Evolutionary conservation across 1,140 invertebrate species (phyloP).

Genomic region (Kradibia gibbosae): DNA sequence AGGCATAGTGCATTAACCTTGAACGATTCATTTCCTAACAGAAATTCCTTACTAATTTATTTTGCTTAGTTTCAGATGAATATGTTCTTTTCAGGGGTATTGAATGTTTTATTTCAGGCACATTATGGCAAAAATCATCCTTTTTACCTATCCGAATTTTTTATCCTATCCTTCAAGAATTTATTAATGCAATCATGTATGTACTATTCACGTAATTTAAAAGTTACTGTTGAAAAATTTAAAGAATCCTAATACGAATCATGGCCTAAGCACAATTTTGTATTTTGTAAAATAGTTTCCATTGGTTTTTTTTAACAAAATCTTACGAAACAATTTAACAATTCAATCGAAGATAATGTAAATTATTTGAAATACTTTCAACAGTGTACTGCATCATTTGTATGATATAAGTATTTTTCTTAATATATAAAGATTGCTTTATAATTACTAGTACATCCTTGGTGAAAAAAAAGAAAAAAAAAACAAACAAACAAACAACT

Average conservation of each 20-base stretch:
- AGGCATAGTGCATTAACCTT: slow-evolving; percentile 19
- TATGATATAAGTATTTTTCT: not conserved
- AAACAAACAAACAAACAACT: too few relatives aligned
- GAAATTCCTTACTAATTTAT: slow-evolving; percentile 63
- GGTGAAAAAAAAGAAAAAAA: not conserved
- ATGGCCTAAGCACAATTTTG: too few relatives aligned
- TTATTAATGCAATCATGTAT: slow-evolving; percentile 55
- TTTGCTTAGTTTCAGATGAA: slow-evolving; percentile 64
- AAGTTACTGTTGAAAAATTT: slow-evolving; percentile 30
- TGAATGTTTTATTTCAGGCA: slow-evolving; percentile 67
- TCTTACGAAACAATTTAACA: not conserved
- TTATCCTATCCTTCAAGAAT: slow-evolving; percentile 14
- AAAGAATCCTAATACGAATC: not conserved
- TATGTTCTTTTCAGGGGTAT: slow-evolving; percentile 64
- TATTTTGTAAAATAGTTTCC: too few relatives aligned
- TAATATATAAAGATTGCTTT: not conserved
- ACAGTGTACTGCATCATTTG: not conserved
- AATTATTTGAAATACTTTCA: slow-evolving; percentile 4
- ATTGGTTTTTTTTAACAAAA: too few relatives aligned
- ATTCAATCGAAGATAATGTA: not conserved
- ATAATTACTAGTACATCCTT: not conserved
- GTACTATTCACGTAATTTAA: slow-evolving; percentile 20
- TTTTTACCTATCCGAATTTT: slow-evolving; percentile 13
- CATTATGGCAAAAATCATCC: slow-evolving; percentile 50
- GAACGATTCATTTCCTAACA: slow-evolving; percentile 55